phyloP scores from a whole-genome alignment of 2,888 invertebrate species.

The Acanthosepion pharaonis region DNA sequence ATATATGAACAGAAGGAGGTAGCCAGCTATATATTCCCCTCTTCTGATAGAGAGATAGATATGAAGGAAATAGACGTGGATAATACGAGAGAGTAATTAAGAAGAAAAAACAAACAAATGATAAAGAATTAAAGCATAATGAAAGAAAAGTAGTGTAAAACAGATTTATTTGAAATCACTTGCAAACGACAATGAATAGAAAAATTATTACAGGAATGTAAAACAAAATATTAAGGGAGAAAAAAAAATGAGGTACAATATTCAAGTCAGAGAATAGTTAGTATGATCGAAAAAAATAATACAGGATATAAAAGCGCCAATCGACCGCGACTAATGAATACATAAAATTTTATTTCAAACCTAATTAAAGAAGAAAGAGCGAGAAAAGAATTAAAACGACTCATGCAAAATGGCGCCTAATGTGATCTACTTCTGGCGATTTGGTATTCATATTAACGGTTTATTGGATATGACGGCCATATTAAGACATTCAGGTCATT shows the following conservation, averaged over 20 bases:
- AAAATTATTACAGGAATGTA: no score
- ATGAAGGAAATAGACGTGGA: no score
- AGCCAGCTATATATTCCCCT: no score
- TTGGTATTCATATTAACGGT: background rate
- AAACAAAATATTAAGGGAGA: no score
- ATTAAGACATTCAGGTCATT: background rate
- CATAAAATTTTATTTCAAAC: background rate
- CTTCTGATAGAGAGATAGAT: no score
- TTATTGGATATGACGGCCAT: conserved; percentile 18
- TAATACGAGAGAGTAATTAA: no score
- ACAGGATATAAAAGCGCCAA: background rate
- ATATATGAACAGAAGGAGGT: no score
- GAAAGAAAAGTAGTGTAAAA: no score
- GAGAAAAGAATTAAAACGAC: background rate
- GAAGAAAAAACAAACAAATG: no score
- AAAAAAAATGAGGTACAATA: background rate
- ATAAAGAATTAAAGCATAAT: no score
- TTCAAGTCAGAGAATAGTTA: background rate
- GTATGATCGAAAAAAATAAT: background rate
- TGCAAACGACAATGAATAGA: no score
- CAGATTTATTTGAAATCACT: no score
- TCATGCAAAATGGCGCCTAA: background rate
- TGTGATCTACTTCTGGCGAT: background rate
- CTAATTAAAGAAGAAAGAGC: background rate
- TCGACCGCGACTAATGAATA: background rate